Evolutionary conservation across 1,140 invertebrate species (phyloP), one percentile per base, ranked within the genome.

Genomic region (Apocrypta bakeri): DNA sequence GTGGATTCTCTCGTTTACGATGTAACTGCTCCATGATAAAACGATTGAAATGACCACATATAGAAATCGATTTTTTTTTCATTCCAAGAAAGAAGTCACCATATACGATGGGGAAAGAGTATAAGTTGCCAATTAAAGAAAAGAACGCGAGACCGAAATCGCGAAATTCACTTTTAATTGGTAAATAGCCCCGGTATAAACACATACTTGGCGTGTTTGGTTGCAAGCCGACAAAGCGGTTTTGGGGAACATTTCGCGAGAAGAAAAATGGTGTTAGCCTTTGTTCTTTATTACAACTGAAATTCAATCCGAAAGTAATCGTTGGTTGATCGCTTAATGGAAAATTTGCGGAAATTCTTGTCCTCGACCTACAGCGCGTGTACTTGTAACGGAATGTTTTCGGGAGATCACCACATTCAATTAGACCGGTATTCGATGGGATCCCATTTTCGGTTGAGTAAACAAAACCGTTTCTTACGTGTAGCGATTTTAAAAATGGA

Each of bases 161-260:
- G 42, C 73, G 71, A 73, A 73, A 48, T 42, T 42, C 73, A 42
- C 31, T n/a, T n/a, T 61, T 75, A 75, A 75, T 75, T 75, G 73
- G 73, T 42, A 31, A 75, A 75, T 75, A 75, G 73, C 48, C 73
- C 6, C 21, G 73, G 21, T 66, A 56, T 33, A 14, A 17, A 14
- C 14, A 33, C 9, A 27, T 63, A 37, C 29, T 48, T 24, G 37
- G 56, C n/a, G 12, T 12, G 7, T 8, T 29, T 56, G 7, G 63
- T 12, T n/a, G n/a, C 66, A 17, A 21, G 40, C 14, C 40, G 63
- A 77, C 66, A 37, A 29, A 25, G 27, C 7, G 40, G 0, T 37
- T 66, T 66, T 29, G 12, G 64, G 56, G 29, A 64, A 66, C 11
- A 66, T 25, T 17, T 48, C 48, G 48, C 17, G 17, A 17, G 48